Percentiles rank a stretch among this genome's conserved stretches.
These are phyloP conservation scores for Drosophila subobscura DNA, from an alignment of 1,140 invertebrate species.

Conservation along the genomic window DNA sequence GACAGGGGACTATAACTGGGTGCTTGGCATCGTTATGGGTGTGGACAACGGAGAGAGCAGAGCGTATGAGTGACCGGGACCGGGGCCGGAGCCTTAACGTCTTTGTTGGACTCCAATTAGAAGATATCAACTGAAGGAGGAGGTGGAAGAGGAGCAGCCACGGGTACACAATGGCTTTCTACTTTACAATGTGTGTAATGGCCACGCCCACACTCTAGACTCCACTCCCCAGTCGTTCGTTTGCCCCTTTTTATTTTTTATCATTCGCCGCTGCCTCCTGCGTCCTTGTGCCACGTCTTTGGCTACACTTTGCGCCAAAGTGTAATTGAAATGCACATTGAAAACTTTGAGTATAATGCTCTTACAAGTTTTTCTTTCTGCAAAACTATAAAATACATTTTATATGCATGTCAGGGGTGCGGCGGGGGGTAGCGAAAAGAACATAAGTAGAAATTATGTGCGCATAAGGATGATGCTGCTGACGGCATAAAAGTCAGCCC, in stretches of 20 bases:
- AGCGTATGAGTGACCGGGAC: constrained; percentile 8
- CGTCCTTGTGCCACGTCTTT: not conserved
- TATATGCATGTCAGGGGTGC: constrained; percentile 32
- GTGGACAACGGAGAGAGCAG: too few relatives aligned
- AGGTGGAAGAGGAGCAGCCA: not conserved
- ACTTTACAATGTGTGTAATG: constrained; percentile 44
- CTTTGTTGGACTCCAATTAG: constrained; percentile 52
- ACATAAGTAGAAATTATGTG: constrained; percentile 69
- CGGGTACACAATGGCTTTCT: constrained; percentile 30
- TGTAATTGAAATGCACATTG: constrained; percentile 70
- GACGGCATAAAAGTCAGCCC: constrained; percentile 60
- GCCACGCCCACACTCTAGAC: constrained; percentile 4
- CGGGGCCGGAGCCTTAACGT: constrained; percentile 14
- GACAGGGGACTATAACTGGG: constrained; percentile 10
- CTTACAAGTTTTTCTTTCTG: constrained; percentile 59
- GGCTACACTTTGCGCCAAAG: constrained; percentile 45
- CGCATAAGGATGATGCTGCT: constrained; percentile 56
- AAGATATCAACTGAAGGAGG: constrained; percentile 25
- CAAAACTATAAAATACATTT: constrained; percentile 69
- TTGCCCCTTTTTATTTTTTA: constrained; percentile 31
- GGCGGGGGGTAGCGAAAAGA: constrained; percentile 25
- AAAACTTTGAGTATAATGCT: constrained; percentile 70
- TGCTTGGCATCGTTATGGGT: too few relatives aligned
- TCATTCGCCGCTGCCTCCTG: constrained; percentile 32
- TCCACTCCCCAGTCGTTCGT: constrained; percentile 3